phyloP scores from a whole-genome alignment of 2,888 invertebrate species.

The Lithophane socia region DNA sequence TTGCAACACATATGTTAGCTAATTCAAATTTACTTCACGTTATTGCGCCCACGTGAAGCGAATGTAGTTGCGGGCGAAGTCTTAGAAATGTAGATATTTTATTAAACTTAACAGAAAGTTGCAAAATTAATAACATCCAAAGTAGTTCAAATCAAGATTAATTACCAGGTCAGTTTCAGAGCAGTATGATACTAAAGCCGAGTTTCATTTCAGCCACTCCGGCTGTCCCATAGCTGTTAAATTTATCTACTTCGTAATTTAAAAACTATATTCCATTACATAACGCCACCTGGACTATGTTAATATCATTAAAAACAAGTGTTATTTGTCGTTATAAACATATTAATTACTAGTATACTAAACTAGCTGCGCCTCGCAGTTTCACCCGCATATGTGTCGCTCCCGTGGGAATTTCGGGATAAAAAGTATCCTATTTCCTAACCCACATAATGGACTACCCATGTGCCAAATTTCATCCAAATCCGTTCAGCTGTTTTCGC shows the following conservation, averaged over 20 bases:
- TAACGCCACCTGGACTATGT: background rate
- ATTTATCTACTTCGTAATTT: background rate
- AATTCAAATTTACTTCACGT: background rate
- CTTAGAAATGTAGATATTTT: background rate
- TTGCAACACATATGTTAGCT: background rate
- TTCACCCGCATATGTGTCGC: no score
- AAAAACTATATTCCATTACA: background rate
- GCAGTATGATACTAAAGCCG: background rate
- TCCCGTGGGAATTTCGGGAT: no score
- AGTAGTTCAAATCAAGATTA: background rate
- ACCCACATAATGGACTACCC: no score
- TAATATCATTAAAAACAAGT: background rate
- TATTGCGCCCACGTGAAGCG: background rate
- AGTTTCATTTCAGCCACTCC: no score
- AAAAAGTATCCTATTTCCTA: no score
- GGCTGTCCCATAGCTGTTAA: background rate
- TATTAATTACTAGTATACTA: background rate
- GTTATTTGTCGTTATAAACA: background rate
- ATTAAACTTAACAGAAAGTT: background rate
- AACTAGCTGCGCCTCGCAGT: no score
- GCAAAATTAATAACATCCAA: background rate
- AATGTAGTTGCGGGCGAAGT: background rate
- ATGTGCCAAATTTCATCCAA: no score
- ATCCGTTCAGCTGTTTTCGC: no score
- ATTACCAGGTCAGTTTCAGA: background rate